Base-by-base conservation (phyloP, 1,140 invertebrate genomes). In the Branchinecta lynchi region DNA sequence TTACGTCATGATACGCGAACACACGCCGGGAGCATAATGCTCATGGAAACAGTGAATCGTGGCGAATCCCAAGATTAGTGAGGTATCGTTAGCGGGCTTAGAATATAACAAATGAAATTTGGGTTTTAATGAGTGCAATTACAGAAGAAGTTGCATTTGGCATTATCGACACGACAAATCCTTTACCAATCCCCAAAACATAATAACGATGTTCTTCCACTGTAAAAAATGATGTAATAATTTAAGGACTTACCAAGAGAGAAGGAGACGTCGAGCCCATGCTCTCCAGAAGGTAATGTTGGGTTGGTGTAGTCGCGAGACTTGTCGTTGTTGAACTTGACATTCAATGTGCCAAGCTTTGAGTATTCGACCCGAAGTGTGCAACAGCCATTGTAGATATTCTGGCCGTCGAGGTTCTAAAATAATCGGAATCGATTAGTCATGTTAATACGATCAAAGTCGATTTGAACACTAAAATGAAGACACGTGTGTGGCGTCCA, bases 311-410 rank as follows among this genome's bases (percentile, higher is more conserved):
- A 99, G 80, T 99, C 96, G 66, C 96, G 84, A 68, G 92, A 96
- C 81, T 99, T 99, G 82, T 99, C 96, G 81, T 99, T 99, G 83
- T 99, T 99, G 83, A 96, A 99, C 79, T 97, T 98, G 45, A 99
- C 95, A 81, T 98, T 98, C 72, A 99, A 83, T 71, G 90, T 93
- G 71, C 89, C 88, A 84, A 99, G 86, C 81, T 99, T 99, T 74
- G 93, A 96, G 83, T 96, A 99, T 80, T 99, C 96, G 76, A 99
- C 98, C 77, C 94, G 89, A 75, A 99, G 82, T n/a, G 93, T 98
- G 83, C 96, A 98, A 82, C 96, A 98, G 66, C 92, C 93, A 80
- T 96, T 98, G 86, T 98, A 99, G 75, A 99, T 96, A 77, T 98
- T 98, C 81, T 98, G 96, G 0, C 95, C 94, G 79, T 99, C 94